phyloP scores from a whole-genome alignment of 2,888 invertebrate genomes.

The Watsonalla cultraria region DNA sequence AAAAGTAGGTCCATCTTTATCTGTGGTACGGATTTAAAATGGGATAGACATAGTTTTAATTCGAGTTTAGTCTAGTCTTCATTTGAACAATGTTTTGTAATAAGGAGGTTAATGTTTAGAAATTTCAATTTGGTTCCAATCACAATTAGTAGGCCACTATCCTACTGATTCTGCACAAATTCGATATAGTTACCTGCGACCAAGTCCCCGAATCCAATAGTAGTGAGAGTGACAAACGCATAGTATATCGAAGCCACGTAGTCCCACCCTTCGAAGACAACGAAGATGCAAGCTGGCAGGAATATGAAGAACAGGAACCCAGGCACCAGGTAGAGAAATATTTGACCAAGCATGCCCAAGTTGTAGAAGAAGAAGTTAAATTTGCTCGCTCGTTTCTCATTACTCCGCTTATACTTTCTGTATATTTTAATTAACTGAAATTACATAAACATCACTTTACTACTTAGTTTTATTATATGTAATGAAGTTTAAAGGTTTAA shows the following conservation, averaged over 20 bases:
- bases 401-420: constrained; percentile 86
- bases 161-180: neutral
- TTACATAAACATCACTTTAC: neutral
- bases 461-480: neutral
- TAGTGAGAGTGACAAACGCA: constrained; percentile 91
- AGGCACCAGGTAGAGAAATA: constrained; percentile 91
- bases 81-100: too few species aligned
- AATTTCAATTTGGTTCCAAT: too few species aligned
- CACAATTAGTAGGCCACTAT: too few species aligned
- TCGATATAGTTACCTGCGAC: constrained; percentile 83
- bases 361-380: constrained; percentile 82
- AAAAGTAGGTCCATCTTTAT: too few species aligned
- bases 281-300: constrained; percentile 90
- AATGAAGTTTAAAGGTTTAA: neutral
- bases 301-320: constrained; percentile 93
- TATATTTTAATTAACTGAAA: constrained; percentile 87
- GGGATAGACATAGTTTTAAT: too few species aligned
- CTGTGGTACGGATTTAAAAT: too few species aligned
- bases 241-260: constrained; percentile 92
- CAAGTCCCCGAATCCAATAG: constrained; percentile 95
- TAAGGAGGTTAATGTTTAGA: too few species aligned
- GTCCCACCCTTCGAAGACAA: constrained; percentile 91
- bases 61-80: too few species aligned
- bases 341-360: constrained; percentile 87
- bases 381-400: constrained; percentile 77